A percentile compares a stretch with the other conserved stretches of the same genome.
These are phyloP conservation scores for Sylvilagus floridanus DNA, from an alignment of 2,797 vertebrate species.

Conservation along the genomic window DNA sequence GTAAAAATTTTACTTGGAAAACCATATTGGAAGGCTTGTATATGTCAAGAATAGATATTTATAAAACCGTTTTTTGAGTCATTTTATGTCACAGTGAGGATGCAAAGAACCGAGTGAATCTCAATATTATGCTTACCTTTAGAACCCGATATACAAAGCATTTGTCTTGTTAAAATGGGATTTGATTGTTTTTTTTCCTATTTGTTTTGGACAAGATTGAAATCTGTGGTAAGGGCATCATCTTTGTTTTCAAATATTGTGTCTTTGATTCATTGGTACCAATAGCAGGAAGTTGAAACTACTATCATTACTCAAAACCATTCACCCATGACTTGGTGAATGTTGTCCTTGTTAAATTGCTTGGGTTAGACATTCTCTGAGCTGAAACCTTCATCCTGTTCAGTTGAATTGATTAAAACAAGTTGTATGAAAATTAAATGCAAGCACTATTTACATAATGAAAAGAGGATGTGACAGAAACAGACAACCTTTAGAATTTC, in stretches of 20 bases:
- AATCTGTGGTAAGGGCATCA: constrained; percentile 23
- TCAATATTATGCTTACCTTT: neutral
- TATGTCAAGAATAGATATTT: neutral
- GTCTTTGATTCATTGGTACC: constrained; percentile 51
- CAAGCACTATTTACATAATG: constrained; percentile 67
- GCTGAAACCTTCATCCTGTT: constrained; percentile 66
- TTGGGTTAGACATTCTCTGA: constrained; percentile 61
- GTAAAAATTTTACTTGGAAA: neutral
- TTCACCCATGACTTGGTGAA: constrained; percentile 75
- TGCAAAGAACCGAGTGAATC: neutral
- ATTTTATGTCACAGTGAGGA: neutral
- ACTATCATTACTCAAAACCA: constrained; percentile 46
- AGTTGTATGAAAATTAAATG: constrained; percentile 76
- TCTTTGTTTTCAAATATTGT: constrained; percentile 68
- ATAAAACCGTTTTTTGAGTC: neutral
- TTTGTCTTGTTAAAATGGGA: constrained; percentile 39
- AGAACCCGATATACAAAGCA: constrained; percentile 33
- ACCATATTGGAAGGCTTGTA: neutral
- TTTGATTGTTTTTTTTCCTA: constrained; percentile 30
- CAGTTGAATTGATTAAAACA: constrained; percentile 74
- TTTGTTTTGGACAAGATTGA: constrained; percentile 11
- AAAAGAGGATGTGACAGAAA: constrained; percentile 58
- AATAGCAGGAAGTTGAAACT: constrained; percentile 61
- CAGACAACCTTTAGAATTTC: constrained; percentile 63
- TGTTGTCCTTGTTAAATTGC: constrained; percentile 71